Evolutionary conservation across 2,113 vertebrate species (phyloP).

Genomic region (Gymnobelideus leadbeateri): DNA sequence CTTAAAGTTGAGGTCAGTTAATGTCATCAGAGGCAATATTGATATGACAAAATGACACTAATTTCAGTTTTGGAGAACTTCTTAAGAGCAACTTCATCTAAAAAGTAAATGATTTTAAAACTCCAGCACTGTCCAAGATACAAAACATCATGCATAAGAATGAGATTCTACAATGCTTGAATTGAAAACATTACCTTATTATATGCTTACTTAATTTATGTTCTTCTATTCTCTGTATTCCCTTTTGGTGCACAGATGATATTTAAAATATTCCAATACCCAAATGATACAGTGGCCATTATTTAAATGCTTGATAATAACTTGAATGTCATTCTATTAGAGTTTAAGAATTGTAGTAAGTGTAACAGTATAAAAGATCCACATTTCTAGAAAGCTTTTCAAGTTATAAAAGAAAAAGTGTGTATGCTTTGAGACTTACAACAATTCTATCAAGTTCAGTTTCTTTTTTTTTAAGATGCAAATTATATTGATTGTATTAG

Average conservation of each 20-base stretch:
- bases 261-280: background rate
- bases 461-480: background rate
- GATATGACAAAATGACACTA: conserved; percentile 44
- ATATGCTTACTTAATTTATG: background rate
- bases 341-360: background rate
- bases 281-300: background rate
- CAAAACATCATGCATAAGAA: background rate
- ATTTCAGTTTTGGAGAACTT: conserved; percentile 27
- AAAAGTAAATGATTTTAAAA: conserved; percentile 25
- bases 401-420: background rate
- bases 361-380: background rate
- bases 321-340: background rate
- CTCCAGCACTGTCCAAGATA: background rate
- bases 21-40: conserved; percentile 5
- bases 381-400: background rate
- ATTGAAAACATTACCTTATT: conserved; percentile 8
- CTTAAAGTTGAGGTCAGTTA: conserved; percentile 52
- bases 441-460: background rate
- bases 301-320: background rate
- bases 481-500: background rate
- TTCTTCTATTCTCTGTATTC: background rate
- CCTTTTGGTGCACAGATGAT: background rate
- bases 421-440: background rate
- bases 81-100: background rate
- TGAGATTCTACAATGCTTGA: background rate